Evolutionary conservation across 2,888 invertebrate genomes (phyloP), one percentile per base, ranked within the genome.

Genomic region (Synanthedon formicaeformis): DNA sequence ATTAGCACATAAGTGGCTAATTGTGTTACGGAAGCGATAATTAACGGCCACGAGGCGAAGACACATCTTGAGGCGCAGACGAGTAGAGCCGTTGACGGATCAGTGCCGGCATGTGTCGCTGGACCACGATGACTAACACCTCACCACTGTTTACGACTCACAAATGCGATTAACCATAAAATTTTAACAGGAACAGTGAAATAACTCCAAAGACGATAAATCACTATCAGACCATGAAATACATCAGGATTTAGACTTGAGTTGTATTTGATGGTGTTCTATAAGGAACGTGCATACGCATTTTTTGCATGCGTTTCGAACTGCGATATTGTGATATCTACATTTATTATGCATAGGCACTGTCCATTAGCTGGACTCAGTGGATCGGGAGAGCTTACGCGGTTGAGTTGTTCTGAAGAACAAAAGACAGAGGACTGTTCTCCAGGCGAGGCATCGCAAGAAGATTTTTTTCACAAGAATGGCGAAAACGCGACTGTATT

Each of bases 41-140:
- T 82, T 72, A 81, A 78, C 77, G 71, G 58, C 65, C 59, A 57
- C 59, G 66, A 72, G 69, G 75, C 65, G 82, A 67, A 71, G 78
- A 81, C 74, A 74, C 70, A 59, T 61, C 58, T 51, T 52, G 62
- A 60, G 64, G 60, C 58, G 59, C 57, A 60, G 57, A 60, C 59
- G 61, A 27, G 66, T 62, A 61, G 56, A 56, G 56, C 58, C 64
- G 83, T 63, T 75, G 83, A 83, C 69, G 61, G 81, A 80, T 71
- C 60, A 66, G 63, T 65, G 65, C 67, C 62, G 63, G 60, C 58
- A 64, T 57, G 27, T 48, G 41, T 41, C 54, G 55, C 54, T 54
- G 57, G 55, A 63, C 56, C 56, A 55, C 53, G 59, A 60, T 79
- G 78, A 81, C 75, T 81, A 76, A 80, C 63, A 58, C 60, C 8